These are phyloP conservation scores for Alectoris magna DNA, from an alignment of 2,797 vertebrate species.

Conservation along the genomic window DNA sequence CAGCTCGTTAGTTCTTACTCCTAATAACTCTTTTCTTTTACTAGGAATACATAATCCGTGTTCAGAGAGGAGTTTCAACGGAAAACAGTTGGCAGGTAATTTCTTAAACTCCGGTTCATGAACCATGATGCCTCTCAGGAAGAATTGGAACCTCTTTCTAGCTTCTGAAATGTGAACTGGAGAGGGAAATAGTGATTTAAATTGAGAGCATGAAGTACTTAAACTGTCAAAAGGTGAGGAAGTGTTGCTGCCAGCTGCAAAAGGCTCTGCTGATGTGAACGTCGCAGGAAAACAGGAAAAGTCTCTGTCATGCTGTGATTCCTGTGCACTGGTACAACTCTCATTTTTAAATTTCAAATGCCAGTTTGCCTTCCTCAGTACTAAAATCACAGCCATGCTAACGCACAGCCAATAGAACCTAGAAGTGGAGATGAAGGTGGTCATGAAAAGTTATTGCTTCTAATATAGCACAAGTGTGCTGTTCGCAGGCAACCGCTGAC, in stretches of 20 bases:
- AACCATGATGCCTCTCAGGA: background rate
- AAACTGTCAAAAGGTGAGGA: constrained; percentile 31
- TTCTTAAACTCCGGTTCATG: background rate
- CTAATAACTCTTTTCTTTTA: constrained; percentile 43
- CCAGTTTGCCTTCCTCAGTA: background rate
- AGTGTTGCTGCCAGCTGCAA: constrained; percentile 20
- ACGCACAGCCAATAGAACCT: fast-evolving
- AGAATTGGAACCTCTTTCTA: background rate
- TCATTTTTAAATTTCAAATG: background rate
- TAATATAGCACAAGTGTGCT: background rate
- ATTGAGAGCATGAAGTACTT: constrained; percentile 17
- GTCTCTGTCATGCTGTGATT: background rate
- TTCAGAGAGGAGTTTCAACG: constrained; percentile 93
- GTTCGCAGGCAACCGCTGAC: background rate
- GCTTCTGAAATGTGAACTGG: background rate
- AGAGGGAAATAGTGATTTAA: constrained; percentile 15
- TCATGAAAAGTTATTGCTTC: background rate
- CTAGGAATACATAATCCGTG: constrained; percentile 96
- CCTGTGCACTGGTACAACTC: background rate
- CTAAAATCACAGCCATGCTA: background rate
- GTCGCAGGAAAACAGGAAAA: background rate
- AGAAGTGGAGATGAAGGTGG: background rate
- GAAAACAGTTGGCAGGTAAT: constrained; percentile 98
- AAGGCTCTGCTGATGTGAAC: constrained; percentile 7
- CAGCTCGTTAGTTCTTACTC: background rate